Evolutionary conservation across 2,888 invertebrate genomes (phyloP).

Genomic region (Hylaea fasciaria): DNA sequence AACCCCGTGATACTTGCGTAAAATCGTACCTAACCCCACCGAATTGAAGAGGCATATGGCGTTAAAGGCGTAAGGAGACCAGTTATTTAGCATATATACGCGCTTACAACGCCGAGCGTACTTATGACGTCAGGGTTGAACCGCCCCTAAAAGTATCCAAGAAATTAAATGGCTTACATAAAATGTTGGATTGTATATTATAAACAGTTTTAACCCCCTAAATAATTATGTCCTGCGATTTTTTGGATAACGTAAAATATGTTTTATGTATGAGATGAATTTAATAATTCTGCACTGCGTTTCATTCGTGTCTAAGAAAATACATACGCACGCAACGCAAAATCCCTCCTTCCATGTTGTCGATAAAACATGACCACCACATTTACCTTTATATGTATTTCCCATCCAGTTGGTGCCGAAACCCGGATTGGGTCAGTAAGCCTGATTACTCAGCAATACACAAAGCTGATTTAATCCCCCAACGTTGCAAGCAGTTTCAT

Average conservation of each 20-base stretch:
- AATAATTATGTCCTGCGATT: background rate
- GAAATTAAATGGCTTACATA: conserved; percentile 1
- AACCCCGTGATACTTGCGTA: conserved; percentile 54
- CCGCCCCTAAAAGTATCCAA: conserved; percentile 12
- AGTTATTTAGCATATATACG: conserved; percentile 71
- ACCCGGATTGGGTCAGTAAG: conserved; percentile 50
- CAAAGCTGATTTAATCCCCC: conserved; percentile 61
- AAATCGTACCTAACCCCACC: conserved; percentile 63
- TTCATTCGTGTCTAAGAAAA: background rate
- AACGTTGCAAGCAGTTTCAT: conserved; percentile 42
- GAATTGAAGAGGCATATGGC: conserved; percentile 64
- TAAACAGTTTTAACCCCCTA: background rate
- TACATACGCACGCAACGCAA: background rate
- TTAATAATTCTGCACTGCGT: too few species aligned
- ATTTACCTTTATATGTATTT: conserved; percentile 29
- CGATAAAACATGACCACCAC: too few species aligned
- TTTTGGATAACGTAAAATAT: too few species aligned
- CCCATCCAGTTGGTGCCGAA: conserved; percentile 36
- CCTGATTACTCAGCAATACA: conserved; percentile 65
- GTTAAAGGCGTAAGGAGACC: conserved; percentile 56
- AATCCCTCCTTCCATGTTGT: background rate
- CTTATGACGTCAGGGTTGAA: conserved; percentile 40
- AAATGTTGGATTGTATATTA: background rate
- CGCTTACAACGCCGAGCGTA: conserved; percentile 68
- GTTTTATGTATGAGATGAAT: too few species aligned